Percentiles rank a stretch among this genome's conserved stretches.
Conservation (phyloP, 1,140 invertebrate species). For the Drosophila carrolli region DNA sequence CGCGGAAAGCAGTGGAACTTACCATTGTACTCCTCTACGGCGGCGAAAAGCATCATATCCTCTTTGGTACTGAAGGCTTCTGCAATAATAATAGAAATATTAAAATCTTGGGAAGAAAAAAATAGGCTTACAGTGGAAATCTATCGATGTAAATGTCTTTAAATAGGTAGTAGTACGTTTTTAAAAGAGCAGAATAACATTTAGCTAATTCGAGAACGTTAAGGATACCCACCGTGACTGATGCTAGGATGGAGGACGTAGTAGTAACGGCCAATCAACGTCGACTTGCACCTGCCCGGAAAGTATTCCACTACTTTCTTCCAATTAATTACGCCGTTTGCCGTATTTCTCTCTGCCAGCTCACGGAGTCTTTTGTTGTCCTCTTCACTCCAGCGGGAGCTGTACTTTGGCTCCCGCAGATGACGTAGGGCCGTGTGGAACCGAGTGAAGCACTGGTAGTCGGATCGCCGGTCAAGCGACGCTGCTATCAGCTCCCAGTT, state of each 20-base stretch:
- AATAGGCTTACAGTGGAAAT: too few species aligned
- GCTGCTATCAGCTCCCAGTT: conserved; percentile 88
- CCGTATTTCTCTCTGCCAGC: conserved; percentile 86
- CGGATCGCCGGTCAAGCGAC: conserved; percentile 86
- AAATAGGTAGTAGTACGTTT: neutral
- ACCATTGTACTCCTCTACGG: conserved; percentile 86
- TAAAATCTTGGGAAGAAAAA: too few species aligned
- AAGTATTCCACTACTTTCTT: conserved; percentile 87
- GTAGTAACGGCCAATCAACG: conserved; percentile 87
- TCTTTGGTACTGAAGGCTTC: conserved; percentile 86
- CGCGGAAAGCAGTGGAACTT: conserved; percentile 86
- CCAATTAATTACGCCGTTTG: conserved; percentile 89
- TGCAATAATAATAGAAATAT: conserved; percentile 16
- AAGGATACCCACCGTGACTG: conserved; percentile 55
- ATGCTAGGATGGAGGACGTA: conserved; percentile 83
- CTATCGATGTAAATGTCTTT: too few species aligned
- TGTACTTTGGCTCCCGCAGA: conserved; percentile 72
- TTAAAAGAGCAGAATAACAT: neutral
- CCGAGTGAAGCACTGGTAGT: conserved; percentile 89
- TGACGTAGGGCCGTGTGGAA: conserved; percentile 85
- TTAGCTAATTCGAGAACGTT: neutral
- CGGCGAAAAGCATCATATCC: conserved; percentile 87
- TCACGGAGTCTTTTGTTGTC: conserved; percentile 87
- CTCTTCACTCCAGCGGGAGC: conserved; percentile 85
- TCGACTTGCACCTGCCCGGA: conserved; percentile 87